Conservation (phyloP, 1,140 invertebrate genomes). For the Chelonus insularis region DNA sequence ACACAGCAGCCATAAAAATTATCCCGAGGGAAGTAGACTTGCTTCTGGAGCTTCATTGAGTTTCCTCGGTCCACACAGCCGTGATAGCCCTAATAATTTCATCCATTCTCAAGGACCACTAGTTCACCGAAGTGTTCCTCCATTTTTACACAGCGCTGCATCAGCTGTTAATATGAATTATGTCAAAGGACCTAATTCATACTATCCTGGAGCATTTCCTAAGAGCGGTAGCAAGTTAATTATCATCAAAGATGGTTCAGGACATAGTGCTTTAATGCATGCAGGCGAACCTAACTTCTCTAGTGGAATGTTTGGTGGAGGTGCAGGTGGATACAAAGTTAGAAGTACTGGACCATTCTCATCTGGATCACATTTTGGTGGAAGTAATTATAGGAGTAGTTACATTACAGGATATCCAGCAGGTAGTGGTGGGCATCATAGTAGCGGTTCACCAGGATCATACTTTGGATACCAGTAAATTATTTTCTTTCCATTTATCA, state of each 20-base stretch:
- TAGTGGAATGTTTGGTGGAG: constrained; percentile 23
- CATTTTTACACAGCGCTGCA: constrained; percentile 24
- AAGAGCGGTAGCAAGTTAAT: constrained; percentile 34
- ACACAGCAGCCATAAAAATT: neutral
- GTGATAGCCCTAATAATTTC: constrained; percentile 22
- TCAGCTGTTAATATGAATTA: constrained; percentile 28
- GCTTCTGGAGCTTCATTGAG: constrained; percentile 2
- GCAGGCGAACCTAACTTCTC: constrained; percentile 17
- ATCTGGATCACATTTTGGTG: constrained; percentile 17
- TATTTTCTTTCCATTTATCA: neutral
- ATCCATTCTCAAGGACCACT: neutral
- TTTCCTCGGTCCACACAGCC: constrained; percentile 16
- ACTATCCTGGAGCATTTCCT: constrained; percentile 28
- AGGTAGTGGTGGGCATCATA: constrained; percentile 5
- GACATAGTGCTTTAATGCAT: constrained; percentile 23
- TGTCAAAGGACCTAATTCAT: constrained; percentile 27
- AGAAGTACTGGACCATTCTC: constrained; percentile 21
- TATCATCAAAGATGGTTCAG: constrained; percentile 33
- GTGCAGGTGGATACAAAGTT: constrained; percentile 25
- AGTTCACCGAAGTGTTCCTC: constrained; percentile 1
- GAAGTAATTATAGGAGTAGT: neutral
- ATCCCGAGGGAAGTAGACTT: neutral
- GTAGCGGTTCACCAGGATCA: neutral
- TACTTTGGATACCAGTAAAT: constrained; percentile 12
- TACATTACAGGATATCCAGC: constrained; percentile 21